These are phyloP conservation scores for Australoheros facetus DNA, from an alignment of 2,797 vertebrate genomes.

Conservation along the genomic window DNA sequence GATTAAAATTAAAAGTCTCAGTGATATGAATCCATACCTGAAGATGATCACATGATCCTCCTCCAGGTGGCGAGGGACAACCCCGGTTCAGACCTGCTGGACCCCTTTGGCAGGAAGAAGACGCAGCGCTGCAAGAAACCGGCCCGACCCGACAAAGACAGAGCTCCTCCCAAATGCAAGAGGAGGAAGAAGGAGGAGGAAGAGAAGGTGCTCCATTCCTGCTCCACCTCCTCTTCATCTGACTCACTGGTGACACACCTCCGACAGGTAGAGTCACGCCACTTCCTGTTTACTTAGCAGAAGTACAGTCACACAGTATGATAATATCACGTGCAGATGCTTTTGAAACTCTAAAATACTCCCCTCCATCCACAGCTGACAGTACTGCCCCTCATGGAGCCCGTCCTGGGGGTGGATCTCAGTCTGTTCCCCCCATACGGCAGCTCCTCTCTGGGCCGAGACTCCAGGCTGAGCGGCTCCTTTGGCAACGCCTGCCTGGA, in stretches of 20 bases:
- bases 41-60: background rate
- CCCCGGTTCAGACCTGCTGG: constrained; percentile 54
- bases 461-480: constrained; percentile 88
- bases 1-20: background rate
- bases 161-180: constrained; percentile 80
- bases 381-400: constrained; percentile 95
- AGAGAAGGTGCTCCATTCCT: constrained; percentile 73
- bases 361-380: constrained; percentile 80
- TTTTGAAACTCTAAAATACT: background rate
- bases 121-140: constrained; percentile 82
- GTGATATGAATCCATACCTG: too few species aligned
- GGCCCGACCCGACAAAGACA: constrained; percentile 74
- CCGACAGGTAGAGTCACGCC: constrained; percentile 64
- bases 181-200: constrained; percentile 93
- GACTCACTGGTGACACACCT: constrained; percentile 86
- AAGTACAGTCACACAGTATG: background rate
- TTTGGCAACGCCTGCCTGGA: constrained; percentile 93
- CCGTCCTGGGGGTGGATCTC: constrained; percentile 91
- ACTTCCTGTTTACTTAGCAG: background rate
- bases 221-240: constrained; percentile 45
- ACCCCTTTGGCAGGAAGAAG: constrained; percentile 83
- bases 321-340: background rate
- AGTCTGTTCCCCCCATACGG: constrained; percentile 93
- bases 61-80: constrained; percentile 38
- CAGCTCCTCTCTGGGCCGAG: constrained; percentile 86